Base-by-base conservation (phyloP, 2,888 invertebrate species). In the Eristalis pertinax region DNA sequence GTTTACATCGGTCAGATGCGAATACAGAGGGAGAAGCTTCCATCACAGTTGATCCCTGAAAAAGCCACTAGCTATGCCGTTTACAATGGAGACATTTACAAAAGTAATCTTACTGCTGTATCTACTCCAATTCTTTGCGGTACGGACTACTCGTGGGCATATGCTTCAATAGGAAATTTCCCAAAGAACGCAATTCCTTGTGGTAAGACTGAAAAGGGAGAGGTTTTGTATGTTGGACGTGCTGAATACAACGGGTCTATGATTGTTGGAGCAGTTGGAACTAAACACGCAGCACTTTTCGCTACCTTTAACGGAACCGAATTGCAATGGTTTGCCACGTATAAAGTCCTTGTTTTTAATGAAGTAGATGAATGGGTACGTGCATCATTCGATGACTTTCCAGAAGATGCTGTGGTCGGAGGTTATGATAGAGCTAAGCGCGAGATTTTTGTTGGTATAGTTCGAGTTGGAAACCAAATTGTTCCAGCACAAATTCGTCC, bases 1-100 rank as follows among this genome's bases (percentile, higher is more conserved):
- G 70, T 82, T 29, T 82, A 76, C 22, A 60, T 82, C 2, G 76
- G 41, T 11, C 82, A 82, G 76, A 76, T 82, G 76, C 69, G 76
- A 15, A 43, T 76, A 15, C 58, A 58, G 0, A 58, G 38, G 0
- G 76, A 82, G 19, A 76, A 67, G 22, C 26, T 82, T 1, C 76
- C 82, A 5, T 19, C 76, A 3, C 76, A 82, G 32, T 50, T 82
- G 15, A 82, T 76, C 26, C 82, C 70, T 2, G 10, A 15, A 4
- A 69, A 82, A 38, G 13, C 56, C 19, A 43, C 3, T 19, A 82
- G 82, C 10, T 82, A 62, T n/a, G 76, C 82, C 8, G 76, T 82
- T 4, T 35, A 60, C 35, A 72, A 82, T 4, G 76, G 76, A 19
- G 60, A 76, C 32, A 43, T 82, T 15, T 76, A 82, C 15, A 82